phyloP scores from a whole-genome alignment of 2,888 invertebrate species.

The Petrophora chlorosata region DNA sequence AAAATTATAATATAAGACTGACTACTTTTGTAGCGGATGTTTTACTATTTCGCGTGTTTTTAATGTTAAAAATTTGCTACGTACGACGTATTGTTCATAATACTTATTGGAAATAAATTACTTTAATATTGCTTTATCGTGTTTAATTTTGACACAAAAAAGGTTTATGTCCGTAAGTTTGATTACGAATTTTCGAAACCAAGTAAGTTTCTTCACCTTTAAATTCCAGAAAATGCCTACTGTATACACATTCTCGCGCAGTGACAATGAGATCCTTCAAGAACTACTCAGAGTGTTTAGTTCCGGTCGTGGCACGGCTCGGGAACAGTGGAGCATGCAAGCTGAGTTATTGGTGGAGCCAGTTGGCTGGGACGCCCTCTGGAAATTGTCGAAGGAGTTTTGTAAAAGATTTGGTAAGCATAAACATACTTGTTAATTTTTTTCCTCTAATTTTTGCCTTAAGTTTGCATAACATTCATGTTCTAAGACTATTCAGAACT shows the following conservation, averaged over 20 bases:
- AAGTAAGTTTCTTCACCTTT: neutral
- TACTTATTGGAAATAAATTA: too few relatives aligned
- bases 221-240: conserved; percentile 63
- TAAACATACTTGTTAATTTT: neutral
- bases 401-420: conserved; percentile 84
- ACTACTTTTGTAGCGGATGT: too few relatives aligned
- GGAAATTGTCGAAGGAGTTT: conserved; percentile 86
- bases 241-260: conserved; percentile 69
- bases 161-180: neutral
- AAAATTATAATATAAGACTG: too few relatives aligned
- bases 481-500: too few relatives aligned
- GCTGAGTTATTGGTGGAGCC: conserved; percentile 85
- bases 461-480: too few relatives aligned
- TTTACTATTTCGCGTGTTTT: too few relatives aligned
- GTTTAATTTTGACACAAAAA: too few relatives aligned
- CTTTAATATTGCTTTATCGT: too few relatives aligned
- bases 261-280: conserved; percentile 67
- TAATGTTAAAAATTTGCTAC: too few relatives aligned
- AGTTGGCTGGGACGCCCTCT: conserved; percentile 87
- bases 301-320: conserved; percentile 62
- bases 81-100: too few relatives aligned
- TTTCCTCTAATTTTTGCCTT: neutral
- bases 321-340: conserved; percentile 73
- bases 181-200: neutral
- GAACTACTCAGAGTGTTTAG: conserved; percentile 65